Percentiles rank a stretch among this genome's conserved stretches.
Evolutionary conservation across 2,797 vertebrate species (phyloP).

Genomic region (Bufotes viridis): DNA sequence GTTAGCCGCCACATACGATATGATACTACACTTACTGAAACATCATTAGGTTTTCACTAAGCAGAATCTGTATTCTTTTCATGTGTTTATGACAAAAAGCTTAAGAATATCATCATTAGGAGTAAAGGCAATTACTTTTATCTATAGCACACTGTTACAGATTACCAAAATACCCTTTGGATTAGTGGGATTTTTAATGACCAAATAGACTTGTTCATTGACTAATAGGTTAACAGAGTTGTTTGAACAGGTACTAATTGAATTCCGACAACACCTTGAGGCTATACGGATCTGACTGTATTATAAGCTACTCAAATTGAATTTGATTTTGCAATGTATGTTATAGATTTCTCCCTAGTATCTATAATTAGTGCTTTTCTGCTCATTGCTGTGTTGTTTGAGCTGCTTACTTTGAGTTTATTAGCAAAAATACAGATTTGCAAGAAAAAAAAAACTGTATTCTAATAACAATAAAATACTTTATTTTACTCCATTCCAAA

Average conservation of each 20-base stretch:
- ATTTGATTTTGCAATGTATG: constrained; percentile 58
- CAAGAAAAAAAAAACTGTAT: not conserved
- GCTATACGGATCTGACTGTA: constrained; percentile 41
- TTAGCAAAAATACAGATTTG: not conserved
- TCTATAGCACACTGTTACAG: constrained; percentile 6
- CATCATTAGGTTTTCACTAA: not conserved
- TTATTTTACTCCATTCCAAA: not conserved
- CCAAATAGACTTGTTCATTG: constrained; percentile 37
- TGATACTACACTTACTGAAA: too few relatives aligned
- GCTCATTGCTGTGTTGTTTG: not conserved
- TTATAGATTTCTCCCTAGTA: constrained; percentile 13
- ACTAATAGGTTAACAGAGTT: constrained; percentile 44
- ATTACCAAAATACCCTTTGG: constrained; percentile 12
- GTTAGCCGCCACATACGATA: too few relatives aligned
- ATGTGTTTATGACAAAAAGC: constrained; percentile 1
- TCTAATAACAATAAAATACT: not conserved
- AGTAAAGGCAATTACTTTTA: constrained; percentile 15
- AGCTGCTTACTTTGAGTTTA: not conserved
- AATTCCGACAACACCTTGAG: constrained; percentile 49
- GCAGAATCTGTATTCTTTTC: not conserved
- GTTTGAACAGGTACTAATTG: constrained; percentile 53
- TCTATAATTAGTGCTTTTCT: constrained; percentile 36
- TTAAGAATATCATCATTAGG: constrained; percentile 22
- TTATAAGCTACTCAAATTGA: constrained; percentile 40
- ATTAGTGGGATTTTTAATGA: not conserved